Evolutionary conservation across 2,888 invertebrate genomes (phyloP).

Genomic region (Smittia aterrima): DNA sequence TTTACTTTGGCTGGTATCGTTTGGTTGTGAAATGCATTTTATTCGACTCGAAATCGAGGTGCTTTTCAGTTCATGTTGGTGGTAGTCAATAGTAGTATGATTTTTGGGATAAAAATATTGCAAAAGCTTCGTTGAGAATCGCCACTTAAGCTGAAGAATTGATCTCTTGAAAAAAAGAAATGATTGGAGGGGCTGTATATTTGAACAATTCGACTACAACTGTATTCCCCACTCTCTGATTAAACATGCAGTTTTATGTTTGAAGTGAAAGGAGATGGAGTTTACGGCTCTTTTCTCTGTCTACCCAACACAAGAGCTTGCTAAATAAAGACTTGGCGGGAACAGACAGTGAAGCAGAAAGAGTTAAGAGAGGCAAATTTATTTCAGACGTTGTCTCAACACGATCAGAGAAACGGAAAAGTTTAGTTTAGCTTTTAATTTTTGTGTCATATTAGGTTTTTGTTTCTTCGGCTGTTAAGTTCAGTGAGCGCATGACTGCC

Average conservation of each 20-base stretch:
- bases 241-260: background rate
- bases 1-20: too few species aligned
- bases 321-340: background rate
- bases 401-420: background rate
- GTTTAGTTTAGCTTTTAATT: constrained; percentile 27
- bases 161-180: too few species aligned
- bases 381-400: background rate
- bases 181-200: background rate
- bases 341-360: background rate
- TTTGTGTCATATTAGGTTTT: constrained; percentile 40
- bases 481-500: constrained; percentile 4
- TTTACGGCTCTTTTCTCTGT: background rate
- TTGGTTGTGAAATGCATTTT: too few species aligned
- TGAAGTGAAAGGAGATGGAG: constrained; percentile 36
- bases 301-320: background rate
- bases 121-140: too few species aligned
- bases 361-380: background rate
- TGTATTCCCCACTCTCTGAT: background rate
- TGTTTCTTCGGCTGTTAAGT: constrained; percentile 35
- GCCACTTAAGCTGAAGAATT: too few species aligned
- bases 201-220: background rate
- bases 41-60: too few species aligned
- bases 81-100: too few species aligned
- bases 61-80: too few species aligned
- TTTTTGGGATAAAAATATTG: too few species aligned